Base-by-base conservation (phyloP, 2,797 vertebrate species). In the Microtus agrestis region DNA sequence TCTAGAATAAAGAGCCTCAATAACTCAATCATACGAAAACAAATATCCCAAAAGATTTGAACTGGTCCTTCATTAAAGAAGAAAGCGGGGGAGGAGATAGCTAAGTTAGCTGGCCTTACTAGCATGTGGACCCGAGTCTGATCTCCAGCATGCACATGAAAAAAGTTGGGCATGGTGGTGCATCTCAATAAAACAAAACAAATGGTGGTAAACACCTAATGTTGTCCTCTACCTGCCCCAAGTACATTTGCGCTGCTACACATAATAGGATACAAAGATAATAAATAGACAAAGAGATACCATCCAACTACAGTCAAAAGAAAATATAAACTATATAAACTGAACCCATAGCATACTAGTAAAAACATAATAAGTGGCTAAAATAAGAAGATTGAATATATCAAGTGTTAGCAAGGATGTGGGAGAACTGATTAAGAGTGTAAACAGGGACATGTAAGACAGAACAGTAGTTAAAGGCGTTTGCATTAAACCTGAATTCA, bases 1-100 rank as follows among this genome's bases (percentile, higher is more conserved):
- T 19, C 25, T 34, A 69, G 48, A 85, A 59, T 86, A 91, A 86
- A 86, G 48, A 91, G 76, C 48, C 31, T 48, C 37, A 27, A 43
- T 61, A 80, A 79, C 31, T 71, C 51, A 61, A 19, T 14, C 48
- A 27, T 17, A 90, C 85, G 23, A 90, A 91, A 86, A 46, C 25
- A 79, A 91, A 71, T n/a, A 86, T 59, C 34, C 13, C 63, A 91
- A 91, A 93, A 89, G 34, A 93, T 73, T 12, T 65, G 46, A 59
- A 29, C 13, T 56, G 46, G 61, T 23, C 43, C 37, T 69, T 56
- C 82, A 56, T 37, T 31, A n/a, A 87, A 79, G 61, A 69, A 19
- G 23, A 59, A 13, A 51, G 48, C 2, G 4, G 34, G 19, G 21
- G 10, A 46, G 46, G 34, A 67, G 63, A 71, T 0, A 87, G 65